Evolutionary conservation across 2,888 invertebrate species (phyloP), one percentile per base, ranked within the genome.

Genomic region (Onthophagus sagittarius): DNA sequence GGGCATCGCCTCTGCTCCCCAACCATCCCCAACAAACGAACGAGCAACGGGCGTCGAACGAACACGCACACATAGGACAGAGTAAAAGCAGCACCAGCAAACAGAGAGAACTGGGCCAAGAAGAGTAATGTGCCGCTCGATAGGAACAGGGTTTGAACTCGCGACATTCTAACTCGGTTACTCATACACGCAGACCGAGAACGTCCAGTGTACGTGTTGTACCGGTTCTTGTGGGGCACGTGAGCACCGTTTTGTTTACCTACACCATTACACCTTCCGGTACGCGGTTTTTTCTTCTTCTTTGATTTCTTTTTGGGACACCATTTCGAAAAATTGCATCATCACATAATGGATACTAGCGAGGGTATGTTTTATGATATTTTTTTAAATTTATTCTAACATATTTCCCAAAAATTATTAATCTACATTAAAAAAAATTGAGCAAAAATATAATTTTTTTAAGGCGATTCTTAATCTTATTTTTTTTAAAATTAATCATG

Each of bases 81-180:
- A 62, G n/a, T 13, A 13, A 62, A 13, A 62, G 13, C n/a, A 62
- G 7, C 14, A 23, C 64, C 64, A 2, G 23, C 23, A 23, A 64
- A 64, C 23, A 23, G 67, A 39, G 67, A 23, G 69, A 75, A 72
- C 69, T 72, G 73, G 71, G 73, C 9, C 72, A 72, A 74, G 65
- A 74, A 72, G 63, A 53, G 15, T 67, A 63, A 62, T 75, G 71
- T 72, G 72, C 75, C 75, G 75, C 75, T 67, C 69, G 5, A 15
- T 39, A 31, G 72, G 33, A 7, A 71, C 63, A 33, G 31, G 15
- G 75, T 65, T 33, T 69, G 31, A 71, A 15, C 62, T 73, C 67
- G 64, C 69, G 32, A 67, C 71, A 75, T 75, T 75, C 72, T 75
- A 75, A 75, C 75, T 75, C 73, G 75, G 75, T 75, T 75, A 75